Conservation (phyloP, 2,888 invertebrate species). For the Platerodrilus igneus region DNA sequence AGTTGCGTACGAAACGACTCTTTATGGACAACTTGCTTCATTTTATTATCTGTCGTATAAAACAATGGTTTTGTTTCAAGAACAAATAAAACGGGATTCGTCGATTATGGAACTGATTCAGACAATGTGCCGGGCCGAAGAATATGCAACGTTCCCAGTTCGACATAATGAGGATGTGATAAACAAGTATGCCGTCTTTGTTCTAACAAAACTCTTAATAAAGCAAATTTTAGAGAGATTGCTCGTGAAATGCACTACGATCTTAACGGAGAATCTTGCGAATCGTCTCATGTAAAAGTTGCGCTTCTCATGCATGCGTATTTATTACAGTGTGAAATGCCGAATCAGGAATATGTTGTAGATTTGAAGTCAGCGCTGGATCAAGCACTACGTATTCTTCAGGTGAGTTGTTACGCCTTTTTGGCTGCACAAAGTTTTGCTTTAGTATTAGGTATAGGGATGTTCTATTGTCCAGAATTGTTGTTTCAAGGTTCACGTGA, state of each 20-base stretch:
- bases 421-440: too few relatives aligned
- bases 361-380: conserved; percentile 96
- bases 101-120: conserved; percentile 68
- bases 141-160: conserved; percentile 91
- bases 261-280: conserved; percentile 67
- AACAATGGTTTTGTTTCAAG: conserved; percentile 81
- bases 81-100: conserved; percentile 60
- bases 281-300: conserved; percentile 92
- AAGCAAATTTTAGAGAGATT: conserved; percentile 69
- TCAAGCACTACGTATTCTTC: conserved; percentile 90
- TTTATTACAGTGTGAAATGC: conserved; percentile 75
- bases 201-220: conserved; percentile 4
- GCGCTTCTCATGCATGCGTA: conserved; percentile 92
- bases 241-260: conserved; percentile 69
- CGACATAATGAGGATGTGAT: conserved; percentile 94
- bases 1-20: conserved; percentile 59
- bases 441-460: too few relatives aligned
- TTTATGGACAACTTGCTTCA: conserved; percentile 90
- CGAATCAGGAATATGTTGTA: conserved; percentile 90
- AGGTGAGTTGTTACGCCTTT: too few relatives aligned
- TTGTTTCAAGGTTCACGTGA: neutral
- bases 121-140: conserved; percentile 78
- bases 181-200: conserved; percentile 67
- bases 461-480: neutral
- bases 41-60: conserved; percentile 94